Evolutionary conservation across 1,140 invertebrate genomes (phyloP).

Genomic region (Atta cephalotes): DNA sequence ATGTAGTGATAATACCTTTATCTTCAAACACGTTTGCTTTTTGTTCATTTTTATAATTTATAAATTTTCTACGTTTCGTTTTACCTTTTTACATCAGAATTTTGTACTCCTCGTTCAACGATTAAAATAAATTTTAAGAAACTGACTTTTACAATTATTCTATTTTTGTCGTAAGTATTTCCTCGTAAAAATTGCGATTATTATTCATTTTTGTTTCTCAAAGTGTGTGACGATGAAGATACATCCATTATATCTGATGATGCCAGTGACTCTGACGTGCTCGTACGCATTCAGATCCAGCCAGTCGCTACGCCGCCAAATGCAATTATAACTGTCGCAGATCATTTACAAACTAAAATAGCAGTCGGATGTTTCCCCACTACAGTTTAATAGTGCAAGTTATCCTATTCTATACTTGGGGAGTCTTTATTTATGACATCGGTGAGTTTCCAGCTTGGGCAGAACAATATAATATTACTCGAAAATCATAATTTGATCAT

Average conservation of each 20-base stretch:
- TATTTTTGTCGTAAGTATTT: neutral
- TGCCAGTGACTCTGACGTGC: slow-evolving; percentile 93
- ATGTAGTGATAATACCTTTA: neutral
- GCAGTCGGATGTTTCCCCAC: slow-evolving; percentile 81
- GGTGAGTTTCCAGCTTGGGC: slow-evolving; percentile 86
- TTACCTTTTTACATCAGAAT: neutral
- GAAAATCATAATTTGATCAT: slow-evolving; percentile 3
- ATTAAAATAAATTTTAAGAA: neutral
- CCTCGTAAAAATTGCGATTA: neutral
- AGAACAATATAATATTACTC: neutral
- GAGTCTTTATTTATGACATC: slow-evolving; percentile 85
- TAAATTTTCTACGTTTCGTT: neutral
- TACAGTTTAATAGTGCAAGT: slow-evolving; percentile 79
- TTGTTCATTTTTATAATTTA: neutral
- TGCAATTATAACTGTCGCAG: slow-evolving; percentile 93
- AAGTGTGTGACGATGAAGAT: slow-evolving; percentile 88
- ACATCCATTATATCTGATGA: slow-evolving; percentile 95
- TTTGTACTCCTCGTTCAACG: neutral
- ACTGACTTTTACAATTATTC: neutral
- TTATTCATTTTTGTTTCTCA: slow-evolving; percentile 28
- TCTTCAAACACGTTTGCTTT: neutral
- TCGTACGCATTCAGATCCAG: slow-evolving; percentile 91
- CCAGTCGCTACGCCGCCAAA: slow-evolving; percentile 95
- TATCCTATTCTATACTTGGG: slow-evolving; percentile 82
- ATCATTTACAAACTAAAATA: slow-evolving; percentile 89